Evolutionary conservation across 2,113 vertebrate species (phyloP).

Genomic region (Phaethon lepturus): DNA sequence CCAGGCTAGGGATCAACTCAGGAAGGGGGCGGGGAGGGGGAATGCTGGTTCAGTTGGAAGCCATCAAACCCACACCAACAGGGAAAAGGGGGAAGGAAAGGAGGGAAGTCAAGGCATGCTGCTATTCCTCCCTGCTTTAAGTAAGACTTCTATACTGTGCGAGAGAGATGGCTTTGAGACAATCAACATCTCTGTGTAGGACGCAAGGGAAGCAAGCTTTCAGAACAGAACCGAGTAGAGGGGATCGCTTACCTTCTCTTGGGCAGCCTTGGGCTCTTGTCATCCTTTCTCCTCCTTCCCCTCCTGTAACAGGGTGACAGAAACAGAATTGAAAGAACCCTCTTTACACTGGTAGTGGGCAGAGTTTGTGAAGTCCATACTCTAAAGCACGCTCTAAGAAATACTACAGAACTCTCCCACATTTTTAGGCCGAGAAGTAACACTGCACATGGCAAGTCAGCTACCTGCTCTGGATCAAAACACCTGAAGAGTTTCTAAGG

Average conservation of each 20-base stretch:
- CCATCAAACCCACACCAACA: not conserved
- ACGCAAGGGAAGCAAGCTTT: not conserved
- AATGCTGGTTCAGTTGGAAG: not conserved
- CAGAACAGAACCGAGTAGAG: not conserved
- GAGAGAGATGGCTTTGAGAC: not conserved
- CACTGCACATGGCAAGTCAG: not conserved
- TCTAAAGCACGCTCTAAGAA: not conserved
- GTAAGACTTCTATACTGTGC: not conserved
- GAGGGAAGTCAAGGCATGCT: not conserved
- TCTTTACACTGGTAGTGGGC: not conserved
- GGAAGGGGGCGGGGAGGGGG: not conserved
- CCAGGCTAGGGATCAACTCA: not conserved
- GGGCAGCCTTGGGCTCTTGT: conserved; percentile 94
- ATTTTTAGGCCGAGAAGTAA: not conserved
- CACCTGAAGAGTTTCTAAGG: not conserved
- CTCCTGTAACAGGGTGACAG: conserved; percentile 79
- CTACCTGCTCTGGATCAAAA: not conserved
- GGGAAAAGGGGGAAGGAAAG: not conserved
- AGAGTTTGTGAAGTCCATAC: not conserved
- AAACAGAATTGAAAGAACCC: not conserved
- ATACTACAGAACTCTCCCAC: not conserved
- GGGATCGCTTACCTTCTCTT: conserved; percentile 87
- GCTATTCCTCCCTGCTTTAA: not conserved
- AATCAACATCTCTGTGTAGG: not conserved
- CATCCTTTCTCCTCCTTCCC: conserved; percentile 94